Percentiles rank a stretch among this genome's conserved stretches.
Evolutionary conservation across 1,140 invertebrate species (phyloP).

Genomic region (Calliopsis andreniformis): DNA sequence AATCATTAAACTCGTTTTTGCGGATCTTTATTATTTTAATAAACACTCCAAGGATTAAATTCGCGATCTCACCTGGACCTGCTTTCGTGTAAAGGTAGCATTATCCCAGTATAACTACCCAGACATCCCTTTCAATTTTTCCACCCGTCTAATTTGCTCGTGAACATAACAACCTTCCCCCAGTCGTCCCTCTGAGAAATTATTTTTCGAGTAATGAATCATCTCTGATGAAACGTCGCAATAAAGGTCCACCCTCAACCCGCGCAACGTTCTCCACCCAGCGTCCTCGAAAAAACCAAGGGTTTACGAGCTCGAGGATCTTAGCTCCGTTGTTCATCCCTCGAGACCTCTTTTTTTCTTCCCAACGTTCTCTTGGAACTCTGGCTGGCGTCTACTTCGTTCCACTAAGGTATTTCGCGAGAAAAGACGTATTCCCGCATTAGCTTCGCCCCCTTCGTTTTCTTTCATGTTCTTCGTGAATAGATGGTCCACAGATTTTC

Average conservation of each 20-base stretch:
- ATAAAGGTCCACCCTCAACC: constrained; percentile 23
- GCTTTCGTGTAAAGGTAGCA: no score
- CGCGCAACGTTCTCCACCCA: constrained; percentile 5
- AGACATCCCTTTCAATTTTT: background rate
- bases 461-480: background rate
- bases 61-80: no score
- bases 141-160: background rate
- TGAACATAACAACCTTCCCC: background rate
- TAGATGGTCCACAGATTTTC: background rate
- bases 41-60: no score
- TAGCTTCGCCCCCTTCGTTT: background rate
- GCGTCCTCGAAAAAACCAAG: constrained; percentile 16
- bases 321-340: constrained; percentile 29
- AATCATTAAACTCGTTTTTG: no score
- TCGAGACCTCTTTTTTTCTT: constrained; percentile 32
- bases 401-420: constrained; percentile 1
- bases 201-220: constrained; percentile 30
- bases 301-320: constrained; percentile 40
- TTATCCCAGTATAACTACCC: no score
- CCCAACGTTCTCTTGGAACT: background rate
- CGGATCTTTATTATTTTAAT: no score
- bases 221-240: constrained; percentile 1
- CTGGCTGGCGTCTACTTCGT: background rate
- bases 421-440: background rate
- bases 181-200: background rate